Evolutionary conservation across 2,888 invertebrate genomes (phyloP).

Genomic region (Pogonocherus hispidulus): DNA sequence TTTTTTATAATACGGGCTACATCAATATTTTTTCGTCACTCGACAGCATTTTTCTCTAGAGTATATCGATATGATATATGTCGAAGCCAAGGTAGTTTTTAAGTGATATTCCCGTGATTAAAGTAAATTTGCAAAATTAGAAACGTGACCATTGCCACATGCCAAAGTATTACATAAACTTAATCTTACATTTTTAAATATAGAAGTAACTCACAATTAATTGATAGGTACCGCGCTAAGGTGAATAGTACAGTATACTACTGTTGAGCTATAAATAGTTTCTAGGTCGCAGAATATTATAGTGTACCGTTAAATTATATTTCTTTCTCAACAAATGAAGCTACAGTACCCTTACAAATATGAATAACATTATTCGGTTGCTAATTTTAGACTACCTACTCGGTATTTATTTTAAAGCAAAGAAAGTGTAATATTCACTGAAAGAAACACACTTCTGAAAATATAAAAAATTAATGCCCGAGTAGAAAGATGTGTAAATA

Average conservation of each 20-base stretch:
- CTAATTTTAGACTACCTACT: neutral
- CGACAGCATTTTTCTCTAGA: too few species aligned
- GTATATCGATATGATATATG: too few species aligned
- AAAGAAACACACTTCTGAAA: too few species aligned
- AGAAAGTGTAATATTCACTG: too few species aligned
- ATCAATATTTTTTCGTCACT: too few species aligned
- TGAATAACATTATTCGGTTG: neutral
- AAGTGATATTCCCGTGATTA: too few species aligned
- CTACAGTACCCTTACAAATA: neutral
- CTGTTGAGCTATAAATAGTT: conserved; percentile 13
- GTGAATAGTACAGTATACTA: conserved; percentile 17
- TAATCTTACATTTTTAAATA: neutral
- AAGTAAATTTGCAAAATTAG: too few species aligned
- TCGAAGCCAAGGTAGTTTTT: too few species aligned
- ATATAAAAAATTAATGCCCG: too few species aligned
- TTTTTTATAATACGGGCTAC: too few species aligned
- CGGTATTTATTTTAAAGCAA: too few species aligned
- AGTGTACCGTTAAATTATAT: neutral
- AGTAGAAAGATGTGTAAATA: too few species aligned
- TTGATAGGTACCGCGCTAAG: neutral
- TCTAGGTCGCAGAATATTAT: conserved; percentile 16
- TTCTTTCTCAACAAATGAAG: neutral
- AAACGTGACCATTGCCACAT: neutral
- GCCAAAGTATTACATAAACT: neutral
- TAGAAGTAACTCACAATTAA: conserved; percentile 6